Percentiles rank a stretch among this genome's conserved stretches.
phyloP scores from a whole-genome alignment of 2,888 invertebrate genomes.

The Drosophila mulleri region DNA sequence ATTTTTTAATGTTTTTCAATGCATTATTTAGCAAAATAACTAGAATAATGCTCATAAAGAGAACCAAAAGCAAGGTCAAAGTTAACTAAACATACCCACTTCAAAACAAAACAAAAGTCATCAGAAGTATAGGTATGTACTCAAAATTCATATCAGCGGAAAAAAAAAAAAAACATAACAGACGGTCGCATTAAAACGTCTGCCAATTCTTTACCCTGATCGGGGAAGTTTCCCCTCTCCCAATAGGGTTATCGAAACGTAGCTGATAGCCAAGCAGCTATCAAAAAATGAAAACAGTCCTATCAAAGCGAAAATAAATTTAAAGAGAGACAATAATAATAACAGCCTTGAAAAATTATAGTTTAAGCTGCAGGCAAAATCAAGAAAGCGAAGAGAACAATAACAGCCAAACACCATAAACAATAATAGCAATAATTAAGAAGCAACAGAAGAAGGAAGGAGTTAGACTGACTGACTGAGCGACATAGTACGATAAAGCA shows the following conservation, averaged over 20 bases:
- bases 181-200: slow-evolving; percentile 7
- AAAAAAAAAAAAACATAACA: not conserved
- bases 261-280: slow-evolving; percentile 60
- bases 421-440: slow-evolving; percentile 51
- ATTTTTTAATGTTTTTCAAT: not conserved
- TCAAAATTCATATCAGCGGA: not conserved
- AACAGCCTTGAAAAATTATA: slow-evolving; percentile 57
- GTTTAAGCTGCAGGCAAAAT: slow-evolving; percentile 16
- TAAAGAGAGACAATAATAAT: slow-evolving; percentile 26
- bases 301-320: slow-evolving; percentile 30
- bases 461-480: not conserved
- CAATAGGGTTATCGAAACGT: slow-evolving; percentile 25
- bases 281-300: slow-evolving; percentile 32
- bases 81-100: slow-evolving; percentile 16
- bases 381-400: slow-evolving; percentile 25
- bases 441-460: slow-evolving; percentile 17
- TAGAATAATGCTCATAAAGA: slow-evolving; percentile 12
- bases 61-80: slow-evolving; percentile 26
- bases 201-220: slow-evolving; percentile 21
- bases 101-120: slow-evolving; percentile 14
- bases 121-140: not conserved
- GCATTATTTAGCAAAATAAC: slow-evolving; percentile 5
- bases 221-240: not conserved
- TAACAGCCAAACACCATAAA: slow-evolving; percentile 24
- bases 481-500: no score